Evolutionary conservation across 2,113 vertebrate species (phyloP).

Genomic region (Menura novaehollandiae): DNA sequence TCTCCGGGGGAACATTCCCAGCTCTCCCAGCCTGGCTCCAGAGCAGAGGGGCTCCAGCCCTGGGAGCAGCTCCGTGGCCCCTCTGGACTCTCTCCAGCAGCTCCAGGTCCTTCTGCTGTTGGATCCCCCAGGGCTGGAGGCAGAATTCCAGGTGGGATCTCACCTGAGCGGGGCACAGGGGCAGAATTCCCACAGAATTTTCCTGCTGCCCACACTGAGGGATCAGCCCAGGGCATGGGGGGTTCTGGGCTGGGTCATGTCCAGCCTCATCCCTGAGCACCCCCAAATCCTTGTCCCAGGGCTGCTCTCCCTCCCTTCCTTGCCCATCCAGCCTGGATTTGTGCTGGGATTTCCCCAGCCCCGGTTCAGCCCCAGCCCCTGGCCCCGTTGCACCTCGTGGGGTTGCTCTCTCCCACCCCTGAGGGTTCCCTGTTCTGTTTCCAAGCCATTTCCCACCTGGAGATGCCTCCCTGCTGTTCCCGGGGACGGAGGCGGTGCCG

Average conservation of each 20-base stretch:
- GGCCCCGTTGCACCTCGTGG: neutral
- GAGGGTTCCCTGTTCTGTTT: neutral
- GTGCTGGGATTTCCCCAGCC: rapidly evolving
- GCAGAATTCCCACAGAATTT: neutral
- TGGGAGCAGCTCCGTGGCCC: neutral
- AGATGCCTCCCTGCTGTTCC: rapidly evolving
- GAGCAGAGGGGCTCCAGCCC: neutral
- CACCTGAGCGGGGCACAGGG: neutral
- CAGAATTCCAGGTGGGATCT: neutral
- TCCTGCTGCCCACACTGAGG: neutral
- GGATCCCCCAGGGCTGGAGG: neutral
- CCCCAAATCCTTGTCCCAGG: neutral
- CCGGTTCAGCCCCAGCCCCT: neutral
- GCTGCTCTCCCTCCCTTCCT: neutral
- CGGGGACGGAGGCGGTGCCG: neutral
- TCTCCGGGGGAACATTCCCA: neutral
- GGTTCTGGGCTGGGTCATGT: neutral
- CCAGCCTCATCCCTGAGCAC: neutral
- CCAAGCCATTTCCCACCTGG: neutral
- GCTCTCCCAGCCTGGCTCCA: neutral
- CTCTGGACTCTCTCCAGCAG: neutral
- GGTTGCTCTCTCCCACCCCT: neutral
- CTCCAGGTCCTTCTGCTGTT: neutral
- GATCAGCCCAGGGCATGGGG: neutral
- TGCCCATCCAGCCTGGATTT: neutral